These are phyloP conservation scores for Paracentrotus lividus DNA, from an alignment of 53 echinoderm and acorn worm species.

Conservation along the genomic window DNA sequence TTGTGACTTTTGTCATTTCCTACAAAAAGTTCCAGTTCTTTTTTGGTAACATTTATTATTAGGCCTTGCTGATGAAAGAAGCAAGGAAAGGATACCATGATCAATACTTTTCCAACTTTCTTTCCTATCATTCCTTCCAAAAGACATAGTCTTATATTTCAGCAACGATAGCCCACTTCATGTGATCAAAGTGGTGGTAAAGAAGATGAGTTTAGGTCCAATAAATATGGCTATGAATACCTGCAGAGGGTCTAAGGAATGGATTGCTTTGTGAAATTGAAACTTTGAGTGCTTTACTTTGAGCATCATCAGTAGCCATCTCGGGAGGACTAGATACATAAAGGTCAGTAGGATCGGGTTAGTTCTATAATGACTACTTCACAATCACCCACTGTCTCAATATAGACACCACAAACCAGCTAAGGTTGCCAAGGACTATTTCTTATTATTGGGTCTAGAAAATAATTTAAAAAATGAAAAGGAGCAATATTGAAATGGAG, in stretches of 20 bases:
- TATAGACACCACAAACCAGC: neutral
- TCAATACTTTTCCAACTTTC: neutral
- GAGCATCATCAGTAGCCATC: constrained; percentile 7
- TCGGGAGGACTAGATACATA: constrained; percentile 15
- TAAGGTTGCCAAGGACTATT: neutral
- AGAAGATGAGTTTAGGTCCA: constrained; percentile 4
- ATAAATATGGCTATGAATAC: neutral
- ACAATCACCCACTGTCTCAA: neutral
- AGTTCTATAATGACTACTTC: constrained; percentile 42
- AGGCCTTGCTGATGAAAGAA: neutral
- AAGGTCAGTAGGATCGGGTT: constrained; percentile 44
- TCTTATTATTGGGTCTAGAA: constrained; percentile 1
- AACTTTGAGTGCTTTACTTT: constrained; percentile 22
- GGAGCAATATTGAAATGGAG: constrained; percentile 34
- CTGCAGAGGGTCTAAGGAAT: neutral
- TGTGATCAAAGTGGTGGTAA: constrained; percentile 12
- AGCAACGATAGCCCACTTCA: neutral
- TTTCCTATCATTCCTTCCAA: neutral
- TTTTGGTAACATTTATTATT: too few species aligned
- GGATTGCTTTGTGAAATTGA: constrained; percentile 54
- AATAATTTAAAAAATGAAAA: constrained; percentile 8
- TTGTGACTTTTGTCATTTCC: neutral
- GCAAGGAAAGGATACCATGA: neutral
- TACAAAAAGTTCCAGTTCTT: neutral
- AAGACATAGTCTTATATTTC: neutral